Base-by-base conservation (phyloP, 2,113 vertebrate species). In the Canis aureus region DNA sequence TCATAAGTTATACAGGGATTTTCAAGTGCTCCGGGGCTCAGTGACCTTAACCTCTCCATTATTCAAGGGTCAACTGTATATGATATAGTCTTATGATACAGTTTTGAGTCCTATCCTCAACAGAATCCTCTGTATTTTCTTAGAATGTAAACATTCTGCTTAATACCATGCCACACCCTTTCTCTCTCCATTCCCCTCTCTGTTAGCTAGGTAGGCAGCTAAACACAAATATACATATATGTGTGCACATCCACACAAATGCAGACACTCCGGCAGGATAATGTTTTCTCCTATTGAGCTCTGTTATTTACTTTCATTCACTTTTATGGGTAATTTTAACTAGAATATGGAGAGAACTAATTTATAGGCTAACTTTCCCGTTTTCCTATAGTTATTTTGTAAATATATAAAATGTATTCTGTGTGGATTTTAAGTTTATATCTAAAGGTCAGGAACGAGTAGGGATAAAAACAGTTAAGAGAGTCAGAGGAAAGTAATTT, bases 351-450 rank as follows among this genome's bases (percentile, higher is more conserved):
- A 73, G 94, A 96, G 27, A 92, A 71, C 13, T 73, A 73, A 79
- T 20, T 79, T 69, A 97, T 6, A 84, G 25, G 32, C 13, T 55
- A 86, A 86, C 25, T 51, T 88, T 79, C 35, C 23, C 38, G 1
- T 51, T 60, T 94, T 91, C 57, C 59, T 55, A 8, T 49, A 66
- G 55, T 38, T 85, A 84, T 66, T 71, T 88, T 76, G 80, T 71
- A 80, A 92, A 73, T 62, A 89, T 8, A n/a, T 78, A 82, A 43
- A 23, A 60, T 74, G 16, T 51, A 87, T 15, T n/a, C 35, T 64
- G 3, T 57, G 49, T 84, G 43, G 69, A 38, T 82, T 86, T 87
- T 86, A 95, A 96, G 51, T 11, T 90, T 92, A 90, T 82, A 92
- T 69, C 71, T 74, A 82, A 57, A 82, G 53, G 90, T 43, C 6